Percentiles rank a stretch among this genome's conserved stretches.
phyloP scores from a whole-genome alignment of 2,797 vertebrate genomes.

The Phrynocephalus guinanensis region DNA sequence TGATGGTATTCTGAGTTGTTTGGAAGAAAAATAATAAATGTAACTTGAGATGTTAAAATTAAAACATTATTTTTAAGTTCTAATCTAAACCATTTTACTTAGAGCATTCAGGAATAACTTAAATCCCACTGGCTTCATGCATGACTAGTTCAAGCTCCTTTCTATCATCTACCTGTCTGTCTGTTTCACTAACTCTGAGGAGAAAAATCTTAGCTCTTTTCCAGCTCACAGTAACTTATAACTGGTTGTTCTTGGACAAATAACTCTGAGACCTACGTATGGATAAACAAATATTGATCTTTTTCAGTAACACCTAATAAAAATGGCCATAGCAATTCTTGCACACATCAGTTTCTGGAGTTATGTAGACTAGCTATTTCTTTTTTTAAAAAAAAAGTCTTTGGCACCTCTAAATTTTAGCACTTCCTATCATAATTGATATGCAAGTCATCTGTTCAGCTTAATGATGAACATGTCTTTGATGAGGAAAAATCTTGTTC shows the following conservation, averaged over 20 bases:
- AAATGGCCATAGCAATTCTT: background rate
- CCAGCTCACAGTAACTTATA: background rate
- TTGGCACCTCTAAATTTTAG: background rate
- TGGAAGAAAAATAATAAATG: too few species aligned
- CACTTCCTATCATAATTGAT: background rate
- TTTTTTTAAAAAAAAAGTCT: background rate
- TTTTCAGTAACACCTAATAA: background rate
- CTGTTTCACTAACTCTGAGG: background rate
- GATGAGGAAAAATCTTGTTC: slow-evolving; percentile 14
- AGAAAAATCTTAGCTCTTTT: background rate
- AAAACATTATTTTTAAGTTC: too few species aligned
- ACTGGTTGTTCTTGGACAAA: background rate
- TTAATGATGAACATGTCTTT: slow-evolving; percentile 18
- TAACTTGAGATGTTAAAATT: too few species aligned
- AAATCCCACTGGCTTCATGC: background rate
- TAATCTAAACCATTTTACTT: background rate
- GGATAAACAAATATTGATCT: background rate
- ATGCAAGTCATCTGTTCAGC: background rate
- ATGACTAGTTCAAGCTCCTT: background rate
- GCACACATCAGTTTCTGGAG: background rate
- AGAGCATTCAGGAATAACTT: background rate
- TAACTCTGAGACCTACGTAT: background rate
- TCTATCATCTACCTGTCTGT: background rate
- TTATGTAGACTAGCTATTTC: background rate
- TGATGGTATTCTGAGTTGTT: too few species aligned